Evolutionary conservation across 1,140 invertebrate genomes (phyloP).

Genomic region (Solenopsis fugax): DNA sequence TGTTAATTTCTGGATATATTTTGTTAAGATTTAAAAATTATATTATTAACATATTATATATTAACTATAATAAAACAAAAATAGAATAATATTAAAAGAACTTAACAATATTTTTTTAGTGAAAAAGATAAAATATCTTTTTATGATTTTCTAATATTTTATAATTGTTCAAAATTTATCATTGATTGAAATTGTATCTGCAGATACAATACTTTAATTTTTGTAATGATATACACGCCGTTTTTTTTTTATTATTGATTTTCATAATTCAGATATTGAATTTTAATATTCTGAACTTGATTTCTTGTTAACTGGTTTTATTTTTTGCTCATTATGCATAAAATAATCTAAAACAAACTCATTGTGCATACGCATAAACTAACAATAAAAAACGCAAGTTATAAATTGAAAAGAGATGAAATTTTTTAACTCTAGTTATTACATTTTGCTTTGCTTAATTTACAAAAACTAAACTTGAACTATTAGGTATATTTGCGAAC

Average conservation of each 20-base stretch:
- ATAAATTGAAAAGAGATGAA: neutral
- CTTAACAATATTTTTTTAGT: neutral
- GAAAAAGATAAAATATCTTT: neutral
- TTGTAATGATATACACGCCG: neutral
- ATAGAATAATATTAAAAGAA: neutral
- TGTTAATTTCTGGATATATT: neutral
- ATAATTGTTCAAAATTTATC: neutral
- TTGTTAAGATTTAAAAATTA: slow-evolving; percentile 1
- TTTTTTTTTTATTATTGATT: neutral
- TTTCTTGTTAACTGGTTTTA: neutral
- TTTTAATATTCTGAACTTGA: neutral
- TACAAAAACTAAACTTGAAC: neutral
- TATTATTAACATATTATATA: neutral
- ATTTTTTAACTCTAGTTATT: neutral
- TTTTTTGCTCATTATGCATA: neutral
- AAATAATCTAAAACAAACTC: too few species aligned
- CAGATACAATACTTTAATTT: slow-evolving; percentile 1
- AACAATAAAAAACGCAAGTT: neutral
- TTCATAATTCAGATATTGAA: neutral
- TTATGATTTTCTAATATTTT: neutral
- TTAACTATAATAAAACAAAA: neutral
- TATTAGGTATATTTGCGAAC: neutral
- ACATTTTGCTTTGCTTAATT: neutral
- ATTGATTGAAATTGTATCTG: neutral
- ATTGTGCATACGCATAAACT: neutral